Evolutionary conservation across 2,888 invertebrate species (phyloP).

Genomic region (Mythimna lalbum): DNA sequence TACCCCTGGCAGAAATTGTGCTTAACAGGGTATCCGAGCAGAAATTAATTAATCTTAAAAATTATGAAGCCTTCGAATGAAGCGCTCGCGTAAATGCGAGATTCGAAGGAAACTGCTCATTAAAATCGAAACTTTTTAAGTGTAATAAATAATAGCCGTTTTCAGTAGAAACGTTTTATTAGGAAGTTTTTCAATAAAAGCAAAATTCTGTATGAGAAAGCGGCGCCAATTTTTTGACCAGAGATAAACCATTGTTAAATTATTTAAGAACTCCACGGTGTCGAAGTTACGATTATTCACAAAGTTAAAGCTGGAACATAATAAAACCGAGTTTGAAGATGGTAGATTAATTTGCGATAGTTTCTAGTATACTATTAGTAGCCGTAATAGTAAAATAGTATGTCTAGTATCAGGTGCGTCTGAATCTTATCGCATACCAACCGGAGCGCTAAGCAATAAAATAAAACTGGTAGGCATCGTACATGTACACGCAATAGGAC

Average conservation of each 20-base stretch:
- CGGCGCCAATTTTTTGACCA: constrained; percentile 37
- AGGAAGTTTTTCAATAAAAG: constrained; percentile 10
- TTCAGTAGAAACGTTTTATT: constrained; percentile 1
- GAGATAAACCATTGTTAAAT: constrained; percentile 36
- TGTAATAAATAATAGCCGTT: not conserved
- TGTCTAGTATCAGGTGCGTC: constrained; percentile 47
- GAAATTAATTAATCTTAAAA: constrained; percentile 54
- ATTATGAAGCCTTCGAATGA: constrained; percentile 32
- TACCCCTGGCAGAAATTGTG: constrained; percentile 25
- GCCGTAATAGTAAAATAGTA: constrained; percentile 49
- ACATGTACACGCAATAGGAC: constrained; percentile 47
- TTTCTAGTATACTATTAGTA: constrained; percentile 49
- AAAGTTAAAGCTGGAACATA: constrained; percentile 25
- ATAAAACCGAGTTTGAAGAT: constrained; percentile 27
- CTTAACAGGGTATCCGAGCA: constrained; percentile 43
- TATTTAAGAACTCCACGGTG: constrained; percentile 41
- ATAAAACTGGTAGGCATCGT: constrained; percentile 55
- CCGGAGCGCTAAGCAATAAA: constrained; percentile 73
- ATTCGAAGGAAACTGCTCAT: constrained; percentile 1
- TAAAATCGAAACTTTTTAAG: constrained; percentile 24
- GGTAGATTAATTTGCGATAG: constrained; percentile 33
- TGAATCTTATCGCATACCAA: constrained; percentile 64
- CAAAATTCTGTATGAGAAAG: constrained; percentile 26
- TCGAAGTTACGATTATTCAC: constrained; percentile 34
- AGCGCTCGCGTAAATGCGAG: constrained; percentile 11